A percentile compares a stretch with the other conserved stretches of the same genome.
phyloP scores from a whole-genome alignment of 2,113 vertebrate species.

The Lasiurus cinereus region DNA sequence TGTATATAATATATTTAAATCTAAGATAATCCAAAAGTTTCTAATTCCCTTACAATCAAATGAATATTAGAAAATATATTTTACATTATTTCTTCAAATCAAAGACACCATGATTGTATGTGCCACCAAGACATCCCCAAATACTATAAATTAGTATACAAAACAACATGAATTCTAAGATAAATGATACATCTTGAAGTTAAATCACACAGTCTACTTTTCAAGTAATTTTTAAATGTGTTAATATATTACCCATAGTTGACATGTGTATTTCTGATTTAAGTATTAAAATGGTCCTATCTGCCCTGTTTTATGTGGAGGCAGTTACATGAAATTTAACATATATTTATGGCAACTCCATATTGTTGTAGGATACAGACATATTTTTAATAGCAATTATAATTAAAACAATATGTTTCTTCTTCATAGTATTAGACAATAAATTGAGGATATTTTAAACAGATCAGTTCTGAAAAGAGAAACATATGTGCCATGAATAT shows the following conservation, averaged over 20 bases:
- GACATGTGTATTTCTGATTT: background rate
- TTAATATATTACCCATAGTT: background rate
- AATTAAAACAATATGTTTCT: background rate
- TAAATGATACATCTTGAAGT: background rate
- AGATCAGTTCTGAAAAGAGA: background rate
- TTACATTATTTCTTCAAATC: conserved; percentile 12
- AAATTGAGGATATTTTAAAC: background rate
- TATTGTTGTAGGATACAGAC: background rate
- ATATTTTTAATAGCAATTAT: background rate
- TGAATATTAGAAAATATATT: background rate
- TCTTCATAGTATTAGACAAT: background rate
- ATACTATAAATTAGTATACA: background rate
- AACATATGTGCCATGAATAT: background rate
- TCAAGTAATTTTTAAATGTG: background rate
- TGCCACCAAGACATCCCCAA: background rate
- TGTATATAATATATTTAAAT: background rate
- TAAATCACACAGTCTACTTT: background rate
- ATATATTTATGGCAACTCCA: background rate
- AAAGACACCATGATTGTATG: background rate
- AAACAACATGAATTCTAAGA: background rate
- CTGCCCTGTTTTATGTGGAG: background rate
- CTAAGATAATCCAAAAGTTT: background rate
- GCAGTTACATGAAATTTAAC: background rate
- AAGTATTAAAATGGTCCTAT: background rate
- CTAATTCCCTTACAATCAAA: background rate